Conservation (phyloP, 2,113 vertebrate species). For the Plectropomus leopardus region DNA sequence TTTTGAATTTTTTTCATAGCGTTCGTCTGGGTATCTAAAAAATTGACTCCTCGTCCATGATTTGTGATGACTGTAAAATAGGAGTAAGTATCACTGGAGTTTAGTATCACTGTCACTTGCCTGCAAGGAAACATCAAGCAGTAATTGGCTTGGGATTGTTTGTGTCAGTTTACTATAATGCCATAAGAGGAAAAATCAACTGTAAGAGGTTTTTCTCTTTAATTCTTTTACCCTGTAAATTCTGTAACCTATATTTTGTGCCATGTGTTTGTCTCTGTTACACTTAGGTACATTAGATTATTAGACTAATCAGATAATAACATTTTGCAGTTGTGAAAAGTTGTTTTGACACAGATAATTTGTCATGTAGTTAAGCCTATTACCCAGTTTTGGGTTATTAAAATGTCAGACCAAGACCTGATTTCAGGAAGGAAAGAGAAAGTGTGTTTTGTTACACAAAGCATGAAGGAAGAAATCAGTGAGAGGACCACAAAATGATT, state of each 20-base stretch:
- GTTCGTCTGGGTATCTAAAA: slow-evolving; percentile 36
- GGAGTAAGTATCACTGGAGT: slow-evolving; percentile 12
- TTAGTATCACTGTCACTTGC: slow-evolving; percentile 9
- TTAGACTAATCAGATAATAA: slow-evolving; percentile 16
- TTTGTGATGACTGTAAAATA: slow-evolving; percentile 38
- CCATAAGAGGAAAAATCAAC: neutral
- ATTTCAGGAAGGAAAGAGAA: slow-evolving; percentile 30
- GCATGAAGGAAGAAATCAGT: slow-evolving; percentile 6
- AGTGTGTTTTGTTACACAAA: slow-evolving; percentile 14
- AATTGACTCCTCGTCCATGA: slow-evolving; percentile 9
- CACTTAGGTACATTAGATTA: neutral
- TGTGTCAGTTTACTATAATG: slow-evolving; percentile 6
- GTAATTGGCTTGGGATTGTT: neutral
- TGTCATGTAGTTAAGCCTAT: neutral
- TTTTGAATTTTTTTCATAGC: slow-evolving; percentile 35
- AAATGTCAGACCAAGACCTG: slow-evolving; percentile 16
- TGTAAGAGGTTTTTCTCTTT: neutral
- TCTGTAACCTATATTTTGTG: neutral
- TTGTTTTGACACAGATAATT: slow-evolving; percentile 1
- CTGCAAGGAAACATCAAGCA: neutral
- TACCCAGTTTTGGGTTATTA: slow-evolving; percentile 25
- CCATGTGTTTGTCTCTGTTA: slow-evolving; percentile 7
- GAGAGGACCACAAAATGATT: neutral
- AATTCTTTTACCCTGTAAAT: neutral
- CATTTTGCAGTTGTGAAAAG: neutral